A percentile compares a stretch with the other conserved stretches of the same genome.
These are phyloP conservation scores for Arctopsyche grandis DNA, from an alignment of 1,140 invertebrate species.

Conservation along the genomic window DNA sequence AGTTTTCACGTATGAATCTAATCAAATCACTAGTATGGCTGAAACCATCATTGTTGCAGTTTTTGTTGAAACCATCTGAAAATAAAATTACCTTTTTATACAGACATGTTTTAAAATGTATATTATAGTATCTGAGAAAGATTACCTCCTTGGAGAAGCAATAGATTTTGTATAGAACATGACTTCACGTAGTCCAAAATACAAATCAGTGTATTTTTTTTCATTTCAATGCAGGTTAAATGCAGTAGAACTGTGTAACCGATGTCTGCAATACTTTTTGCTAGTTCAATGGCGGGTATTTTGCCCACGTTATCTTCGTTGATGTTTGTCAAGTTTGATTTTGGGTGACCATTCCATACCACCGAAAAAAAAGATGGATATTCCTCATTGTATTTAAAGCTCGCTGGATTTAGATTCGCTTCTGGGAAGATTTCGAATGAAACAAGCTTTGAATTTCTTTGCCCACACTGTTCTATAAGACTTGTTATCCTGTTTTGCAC, in stretches of 20 bases:
- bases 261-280: background rate
- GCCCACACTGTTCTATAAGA: constrained; percentile 9
- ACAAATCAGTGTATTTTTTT: constrained; percentile 50
- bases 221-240: constrained; percentile 34
- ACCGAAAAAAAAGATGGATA: constrained; percentile 36
- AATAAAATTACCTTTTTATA: constrained; percentile 4
- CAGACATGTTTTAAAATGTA: background rate
- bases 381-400: background rate
- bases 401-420: background rate
- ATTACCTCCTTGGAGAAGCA: constrained; percentile 57
- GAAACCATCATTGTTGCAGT: background rate
- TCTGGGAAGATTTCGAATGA: constrained; percentile 35
- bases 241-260: constrained; percentile 32
- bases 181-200: constrained; percentile 44
- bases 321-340: background rate
- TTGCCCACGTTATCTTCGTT: constrained; percentile 5
- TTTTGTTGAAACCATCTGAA: background rate
- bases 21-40: constrained; percentile 32
- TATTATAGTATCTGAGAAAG: background rate
- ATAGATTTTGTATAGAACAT: constrained; percentile 54
- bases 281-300: constrained; percentile 11
- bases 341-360: constrained; percentile 18
- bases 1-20: constrained; percentile 45
- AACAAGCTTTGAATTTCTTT: background rate
- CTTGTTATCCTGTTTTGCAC: constrained; percentile 25